These are phyloP conservation scores for Drosophila villosipedis DNA, from an alignment of 2,888 invertebrate species.

Conservation along the genomic window DNA sequence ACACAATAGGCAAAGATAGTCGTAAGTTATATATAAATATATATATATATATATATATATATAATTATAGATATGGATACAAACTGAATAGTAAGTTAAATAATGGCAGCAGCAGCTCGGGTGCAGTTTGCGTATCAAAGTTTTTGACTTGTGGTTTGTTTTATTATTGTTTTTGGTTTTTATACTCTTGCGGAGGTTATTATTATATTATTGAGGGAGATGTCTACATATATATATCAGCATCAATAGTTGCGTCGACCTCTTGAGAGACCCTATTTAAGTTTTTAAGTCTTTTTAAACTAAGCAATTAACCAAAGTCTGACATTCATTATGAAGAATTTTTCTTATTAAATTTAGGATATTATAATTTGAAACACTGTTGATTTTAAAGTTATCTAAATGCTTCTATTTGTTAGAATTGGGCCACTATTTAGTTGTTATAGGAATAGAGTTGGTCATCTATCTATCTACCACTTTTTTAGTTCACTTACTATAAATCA, in stretches of 20 bases:
- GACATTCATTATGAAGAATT: background rate
- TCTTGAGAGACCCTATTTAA: background rate
- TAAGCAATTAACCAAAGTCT: background rate
- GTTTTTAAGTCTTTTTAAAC: background rate
- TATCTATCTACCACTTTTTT: no score
- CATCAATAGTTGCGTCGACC: no score
- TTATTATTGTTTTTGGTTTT: background rate
- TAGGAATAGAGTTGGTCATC: background rate
- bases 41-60: background rate
- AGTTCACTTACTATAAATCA: background rate
- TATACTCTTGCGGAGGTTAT: background rate
- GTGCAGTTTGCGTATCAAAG: constrained; percentile 80
- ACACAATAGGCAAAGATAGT: background rate
- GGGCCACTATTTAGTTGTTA: background rate
- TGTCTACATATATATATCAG: background rate
- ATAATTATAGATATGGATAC: background rate
- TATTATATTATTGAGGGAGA: background rate
- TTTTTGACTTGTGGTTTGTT: background rate
- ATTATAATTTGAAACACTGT: background rate
- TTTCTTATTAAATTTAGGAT: background rate
- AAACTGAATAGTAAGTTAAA: constrained; percentile 14
- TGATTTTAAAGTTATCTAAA: background rate
- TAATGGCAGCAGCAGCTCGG: constrained; percentile 37
- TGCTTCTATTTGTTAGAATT: background rate
- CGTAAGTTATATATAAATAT: background rate